Evolutionary conservation across 2,797 vertebrate genomes (phyloP).

Genomic region (Ceryle rudis): DNA sequence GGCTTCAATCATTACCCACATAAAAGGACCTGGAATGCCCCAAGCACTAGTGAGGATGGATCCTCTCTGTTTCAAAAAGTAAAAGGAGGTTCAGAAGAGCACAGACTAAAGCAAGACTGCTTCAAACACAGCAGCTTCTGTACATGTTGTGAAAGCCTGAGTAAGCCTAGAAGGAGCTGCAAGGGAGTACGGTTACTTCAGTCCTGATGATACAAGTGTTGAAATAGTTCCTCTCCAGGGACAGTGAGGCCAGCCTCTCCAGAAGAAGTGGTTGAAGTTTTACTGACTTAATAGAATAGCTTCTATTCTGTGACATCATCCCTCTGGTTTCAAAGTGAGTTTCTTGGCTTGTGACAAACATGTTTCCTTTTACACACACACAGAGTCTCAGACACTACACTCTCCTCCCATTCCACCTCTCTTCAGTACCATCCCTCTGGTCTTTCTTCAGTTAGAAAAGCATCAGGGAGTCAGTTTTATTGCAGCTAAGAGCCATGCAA

Average conservation of each 20-base stretch:
- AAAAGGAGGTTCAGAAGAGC: background rate
- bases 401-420: background rate
- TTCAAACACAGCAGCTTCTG: background rate
- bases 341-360: background rate
- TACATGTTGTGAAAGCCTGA: background rate
- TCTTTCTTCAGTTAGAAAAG: background rate
- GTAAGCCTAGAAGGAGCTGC: background rate
- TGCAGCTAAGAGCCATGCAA: background rate
- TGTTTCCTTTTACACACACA: background rate
- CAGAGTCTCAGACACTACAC: background rate
- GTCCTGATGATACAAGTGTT: background rate
- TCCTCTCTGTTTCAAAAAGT: background rate
- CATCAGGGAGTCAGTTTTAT: background rate
- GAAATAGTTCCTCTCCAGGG: background rate
- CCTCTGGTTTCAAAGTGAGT: background rate
- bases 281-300: background rate
- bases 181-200: background rate
- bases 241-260: background rate
- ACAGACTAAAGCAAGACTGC: background rate
- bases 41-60: background rate
- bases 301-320: background rate
- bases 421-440: background rate
- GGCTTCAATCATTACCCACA: background rate
- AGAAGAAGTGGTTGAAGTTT: background rate
- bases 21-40: background rate